These are phyloP conservation scores for Poeciliopsis retropinna DNA, from an alignment of 2,113 vertebrate genomes.

Conservation along the genomic window DNA sequence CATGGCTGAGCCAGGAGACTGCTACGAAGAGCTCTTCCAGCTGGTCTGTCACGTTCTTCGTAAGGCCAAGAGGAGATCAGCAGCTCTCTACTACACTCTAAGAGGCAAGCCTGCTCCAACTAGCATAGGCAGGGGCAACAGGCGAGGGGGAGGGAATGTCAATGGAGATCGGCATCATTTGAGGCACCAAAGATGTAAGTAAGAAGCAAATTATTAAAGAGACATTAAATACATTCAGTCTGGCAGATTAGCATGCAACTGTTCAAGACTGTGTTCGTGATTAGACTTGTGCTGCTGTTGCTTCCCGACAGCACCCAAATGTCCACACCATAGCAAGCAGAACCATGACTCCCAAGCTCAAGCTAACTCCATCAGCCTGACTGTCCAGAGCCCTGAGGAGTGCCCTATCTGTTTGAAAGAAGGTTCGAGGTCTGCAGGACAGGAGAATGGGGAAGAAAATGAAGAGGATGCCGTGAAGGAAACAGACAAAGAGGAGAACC, in stretches of 20 bases:
- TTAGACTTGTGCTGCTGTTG: not conserved
- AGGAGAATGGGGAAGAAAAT: slow-evolving; percentile 42
- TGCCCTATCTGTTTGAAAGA: slow-evolving; percentile 84
- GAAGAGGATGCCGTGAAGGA: slow-evolving; percentile 69
- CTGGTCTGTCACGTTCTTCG: slow-evolving; percentile 94
- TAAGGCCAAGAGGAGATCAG: slow-evolving; percentile 92
- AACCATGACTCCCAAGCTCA: slow-evolving; percentile 74
- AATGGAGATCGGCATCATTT: slow-evolving; percentile 76
- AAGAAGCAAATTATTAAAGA: not conserved
- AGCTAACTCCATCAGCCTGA: slow-evolving; percentile 85
- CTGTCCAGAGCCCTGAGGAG: slow-evolving; percentile 81
- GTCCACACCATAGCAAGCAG: slow-evolving; percentile 83
- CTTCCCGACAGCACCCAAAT: slow-evolving; percentile 75
- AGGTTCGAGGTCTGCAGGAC: slow-evolving; percentile 35
- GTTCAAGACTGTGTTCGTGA: not conserved
- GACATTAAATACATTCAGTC: not conserved
- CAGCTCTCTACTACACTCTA: slow-evolving; percentile 90
- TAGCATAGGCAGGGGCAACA: slow-evolving; percentile 59
- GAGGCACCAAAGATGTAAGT: slow-evolving; percentile 73
- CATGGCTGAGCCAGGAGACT: slow-evolving; percentile 94
- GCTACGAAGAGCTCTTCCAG: slow-evolving; percentile 98
- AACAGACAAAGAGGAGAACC: slow-evolving; percentile 72
- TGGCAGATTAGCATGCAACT: not conserved
- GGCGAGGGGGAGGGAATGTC: slow-evolving; percentile 57
- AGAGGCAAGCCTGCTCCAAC: slow-evolving; percentile 83